Evolutionary conservation across 2,797 vertebrate genomes (phyloP).

Genomic region (Phoeniculus purpureus): DNA sequence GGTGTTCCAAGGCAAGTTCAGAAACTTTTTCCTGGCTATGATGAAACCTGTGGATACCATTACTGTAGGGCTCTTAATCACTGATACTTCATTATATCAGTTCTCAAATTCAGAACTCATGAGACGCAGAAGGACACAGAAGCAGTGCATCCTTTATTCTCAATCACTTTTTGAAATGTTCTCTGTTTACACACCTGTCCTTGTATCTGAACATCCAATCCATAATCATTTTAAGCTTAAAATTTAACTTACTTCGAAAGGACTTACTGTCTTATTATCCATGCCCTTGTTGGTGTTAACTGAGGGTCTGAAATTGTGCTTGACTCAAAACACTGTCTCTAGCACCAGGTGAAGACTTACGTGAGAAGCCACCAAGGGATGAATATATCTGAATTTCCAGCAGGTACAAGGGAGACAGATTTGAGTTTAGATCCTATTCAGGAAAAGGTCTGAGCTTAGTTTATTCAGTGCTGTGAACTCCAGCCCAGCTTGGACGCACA

Average conservation of each 20-base stretch:
- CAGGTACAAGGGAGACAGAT: neutral
- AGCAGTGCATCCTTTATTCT: neutral
- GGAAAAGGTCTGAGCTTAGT: neutral
- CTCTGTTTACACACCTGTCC: neutral
- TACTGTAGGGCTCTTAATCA: neutral
- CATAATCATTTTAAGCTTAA: neutral
- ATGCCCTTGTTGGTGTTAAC: neutral
- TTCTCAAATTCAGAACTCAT: neutral
- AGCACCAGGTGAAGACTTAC: neutral
- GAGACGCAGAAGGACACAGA: neutral
- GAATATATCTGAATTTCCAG: neutral
- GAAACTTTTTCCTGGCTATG: neutral
- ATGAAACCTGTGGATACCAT: neutral
- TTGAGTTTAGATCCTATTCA: neutral
- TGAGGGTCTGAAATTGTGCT: neutral
- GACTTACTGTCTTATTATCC: neutral
- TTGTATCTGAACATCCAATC: neutral
- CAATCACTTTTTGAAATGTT: neutral
- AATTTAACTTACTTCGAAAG: neutral
- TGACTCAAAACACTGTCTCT: neutral
- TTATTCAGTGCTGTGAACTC: constrained; percentile 3
- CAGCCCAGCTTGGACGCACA: constrained; percentile 37
- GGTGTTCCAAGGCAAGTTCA: neutral
- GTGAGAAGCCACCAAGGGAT: neutral
- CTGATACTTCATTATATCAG: neutral